A percentile compares a stretch with the other conserved stretches of the same genome.
Evolutionary conservation across 2,797 vertebrate genomes (phyloP).

Genomic region (Perodicticus potto): DNA sequence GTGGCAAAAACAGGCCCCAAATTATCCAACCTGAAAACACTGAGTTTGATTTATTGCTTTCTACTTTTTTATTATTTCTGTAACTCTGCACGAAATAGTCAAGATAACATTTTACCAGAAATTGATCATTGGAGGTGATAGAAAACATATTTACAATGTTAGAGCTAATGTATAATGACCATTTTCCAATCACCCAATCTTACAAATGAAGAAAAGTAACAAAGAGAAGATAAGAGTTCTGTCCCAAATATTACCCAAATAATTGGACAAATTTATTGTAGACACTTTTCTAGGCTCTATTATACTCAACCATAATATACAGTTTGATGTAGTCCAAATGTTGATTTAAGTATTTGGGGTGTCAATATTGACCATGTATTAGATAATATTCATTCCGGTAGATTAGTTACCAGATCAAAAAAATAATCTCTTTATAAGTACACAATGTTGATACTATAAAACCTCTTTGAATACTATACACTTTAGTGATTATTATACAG

Average conservation of each 20-base stretch:
- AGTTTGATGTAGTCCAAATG: neutral
- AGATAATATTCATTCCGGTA: neutral
- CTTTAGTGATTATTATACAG: neutral
- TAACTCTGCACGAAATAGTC: neutral
- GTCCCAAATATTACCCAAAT: neutral
- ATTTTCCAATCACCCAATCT: neutral
- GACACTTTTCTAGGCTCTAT: neutral
- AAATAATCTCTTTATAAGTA: conserved; percentile 36
- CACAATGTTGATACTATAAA: neutral
- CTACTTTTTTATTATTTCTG: neutral
- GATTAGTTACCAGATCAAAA: neutral
- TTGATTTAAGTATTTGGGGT: neutral
- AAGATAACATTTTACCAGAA: neutral
- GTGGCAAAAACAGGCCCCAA: conserved; percentile 55
- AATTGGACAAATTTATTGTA: neutral
- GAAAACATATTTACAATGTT: neutral
- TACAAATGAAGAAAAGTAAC: neutral
- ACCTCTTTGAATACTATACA: neutral
- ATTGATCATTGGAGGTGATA: neutral
- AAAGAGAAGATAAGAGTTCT: neutral
- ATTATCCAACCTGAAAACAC: conserved; percentile 52
- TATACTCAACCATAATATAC: neutral
- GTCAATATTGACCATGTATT: neutral
- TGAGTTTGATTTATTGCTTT: conserved; percentile 3
- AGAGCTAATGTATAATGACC: neutral